Evolutionary conservation across 1,140 invertebrate genomes (phyloP).

Genomic region (Dreissena rostriformis): DNA sequence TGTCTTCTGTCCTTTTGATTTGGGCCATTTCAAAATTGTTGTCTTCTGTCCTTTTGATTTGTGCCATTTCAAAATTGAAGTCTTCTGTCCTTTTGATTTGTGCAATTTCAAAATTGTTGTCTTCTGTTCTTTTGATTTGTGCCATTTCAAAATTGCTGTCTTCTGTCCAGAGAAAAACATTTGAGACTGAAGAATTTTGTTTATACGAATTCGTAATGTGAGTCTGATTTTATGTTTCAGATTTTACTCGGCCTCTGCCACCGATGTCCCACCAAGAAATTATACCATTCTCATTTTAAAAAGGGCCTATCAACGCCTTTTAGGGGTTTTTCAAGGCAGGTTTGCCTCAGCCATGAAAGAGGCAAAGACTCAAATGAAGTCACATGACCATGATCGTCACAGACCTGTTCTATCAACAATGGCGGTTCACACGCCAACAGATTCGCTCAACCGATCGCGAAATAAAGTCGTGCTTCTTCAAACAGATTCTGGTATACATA

Average conservation of each 20-base stretch:
- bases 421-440: slow-evolving; percentile 45
- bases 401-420: slow-evolving; percentile 44
- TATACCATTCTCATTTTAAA: slow-evolving; percentile 58
- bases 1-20: too few species aligned
- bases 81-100: too few species aligned
- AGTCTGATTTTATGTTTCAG: slow-evolving; percentile 19
- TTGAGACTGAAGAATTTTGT: too few species aligned
- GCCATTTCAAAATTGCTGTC: too few species aligned
- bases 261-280: slow-evolving; percentile 52
- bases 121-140: too few species aligned
- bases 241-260: slow-evolving; percentile 34
- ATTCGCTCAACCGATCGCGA: slow-evolving; percentile 35
- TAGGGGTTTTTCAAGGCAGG: not conserved
- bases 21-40: too few species aligned
- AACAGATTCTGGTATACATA: slow-evolving; percentile 55
- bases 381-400: slow-evolving; percentile 43
- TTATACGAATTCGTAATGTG: too few species aligned
- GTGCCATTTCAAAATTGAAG: too few species aligned
- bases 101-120: too few species aligned
- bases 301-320: slow-evolving; percentile 29
- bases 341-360: slow-evolving; percentile 18
- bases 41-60: too few species aligned
- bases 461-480: slow-evolving; percentile 53
- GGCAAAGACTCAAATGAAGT: slow-evolving; percentile 31
- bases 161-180: too few species aligned